These are phyloP conservation scores for Sebastes miniatus DNA, from an alignment of 2,797 vertebrate species.

Conservation along the genomic window DNA sequence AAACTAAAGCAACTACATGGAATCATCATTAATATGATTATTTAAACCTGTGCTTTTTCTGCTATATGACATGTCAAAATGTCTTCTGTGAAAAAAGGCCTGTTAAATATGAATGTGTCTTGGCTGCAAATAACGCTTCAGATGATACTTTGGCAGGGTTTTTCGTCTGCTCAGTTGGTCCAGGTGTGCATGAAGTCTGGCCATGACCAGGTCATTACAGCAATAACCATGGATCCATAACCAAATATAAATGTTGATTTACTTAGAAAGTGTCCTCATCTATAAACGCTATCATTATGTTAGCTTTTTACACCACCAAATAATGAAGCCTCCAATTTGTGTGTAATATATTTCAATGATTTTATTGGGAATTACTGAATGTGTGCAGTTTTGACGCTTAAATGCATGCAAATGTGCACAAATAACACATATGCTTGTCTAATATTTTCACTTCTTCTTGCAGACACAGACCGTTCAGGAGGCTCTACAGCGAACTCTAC, in stretches of 20 bases:
- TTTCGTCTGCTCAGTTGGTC: background rate
- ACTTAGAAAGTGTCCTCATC: background rate
- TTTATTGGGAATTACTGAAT: background rate
- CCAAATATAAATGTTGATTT: background rate
- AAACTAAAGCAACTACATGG: background rate
- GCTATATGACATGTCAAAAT: background rate
- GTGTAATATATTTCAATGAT: background rate
- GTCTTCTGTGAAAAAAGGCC: background rate
- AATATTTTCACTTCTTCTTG: conserved; percentile 21
- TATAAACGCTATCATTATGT: background rate
- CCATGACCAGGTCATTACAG: background rate
- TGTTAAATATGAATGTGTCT: background rate
- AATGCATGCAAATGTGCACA: background rate
- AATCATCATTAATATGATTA: background rate
- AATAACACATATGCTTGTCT: background rate
- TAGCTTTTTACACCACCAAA: background rate
- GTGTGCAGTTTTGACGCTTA: background rate
- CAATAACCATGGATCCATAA: background rate
- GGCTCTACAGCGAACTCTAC: conserved; percentile 93
- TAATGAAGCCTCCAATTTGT: background rate
- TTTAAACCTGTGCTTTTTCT: background rate
- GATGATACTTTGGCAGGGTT: background rate
- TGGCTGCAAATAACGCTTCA: background rate
- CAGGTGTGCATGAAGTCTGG: background rate
- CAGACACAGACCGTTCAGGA: conserved; percentile 95